Conservation (phyloP, 2,888 invertebrate genomes). For the Hedychridium roseum region DNA sequence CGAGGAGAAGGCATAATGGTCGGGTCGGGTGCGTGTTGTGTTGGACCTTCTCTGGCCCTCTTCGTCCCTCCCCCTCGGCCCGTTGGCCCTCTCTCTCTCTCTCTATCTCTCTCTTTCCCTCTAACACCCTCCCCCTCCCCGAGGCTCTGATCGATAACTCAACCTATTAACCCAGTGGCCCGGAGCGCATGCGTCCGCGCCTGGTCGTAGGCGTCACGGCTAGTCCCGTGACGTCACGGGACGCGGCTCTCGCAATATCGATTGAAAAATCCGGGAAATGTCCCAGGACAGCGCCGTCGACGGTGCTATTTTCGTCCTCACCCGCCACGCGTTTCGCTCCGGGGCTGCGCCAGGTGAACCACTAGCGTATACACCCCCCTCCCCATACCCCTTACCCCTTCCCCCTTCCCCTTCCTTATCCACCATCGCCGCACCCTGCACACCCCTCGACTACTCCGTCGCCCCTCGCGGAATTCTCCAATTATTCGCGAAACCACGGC, state of each 20-base stretch:
- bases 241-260: constrained; percentile 52
- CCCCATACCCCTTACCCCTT: too few species aligned
- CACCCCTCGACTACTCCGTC: too few species aligned
- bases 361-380: too few species aligned
- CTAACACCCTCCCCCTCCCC: too few species aligned
- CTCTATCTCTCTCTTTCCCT: too few species aligned
- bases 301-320: constrained; percentile 42
- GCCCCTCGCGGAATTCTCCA: too few species aligned
- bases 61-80: too few species aligned
- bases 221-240: constrained; percentile 53
- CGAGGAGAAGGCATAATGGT: constrained; percentile 29
- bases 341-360: too few species aligned
- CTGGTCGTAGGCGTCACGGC: constrained; percentile 41
- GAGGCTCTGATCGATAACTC: constrained; percentile 60
- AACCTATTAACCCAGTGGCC: constrained; percentile 62
- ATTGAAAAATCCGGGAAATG: constrained; percentile 54
- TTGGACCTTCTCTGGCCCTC: constrained; percentile 48
- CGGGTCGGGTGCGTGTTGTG: constrained; percentile 35
- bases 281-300: constrained; percentile 50
- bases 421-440: too few species aligned
- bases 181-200: constrained; percentile 31
- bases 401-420: constrained; percentile 3
- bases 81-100: too few species aligned
- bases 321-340: constrained; percentile 29
- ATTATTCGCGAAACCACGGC: too few species aligned